These are phyloP conservation scores for Netelia inedita DNA, from an alignment of 2,888 invertebrate genomes.

Conservation along the genomic window DNA sequence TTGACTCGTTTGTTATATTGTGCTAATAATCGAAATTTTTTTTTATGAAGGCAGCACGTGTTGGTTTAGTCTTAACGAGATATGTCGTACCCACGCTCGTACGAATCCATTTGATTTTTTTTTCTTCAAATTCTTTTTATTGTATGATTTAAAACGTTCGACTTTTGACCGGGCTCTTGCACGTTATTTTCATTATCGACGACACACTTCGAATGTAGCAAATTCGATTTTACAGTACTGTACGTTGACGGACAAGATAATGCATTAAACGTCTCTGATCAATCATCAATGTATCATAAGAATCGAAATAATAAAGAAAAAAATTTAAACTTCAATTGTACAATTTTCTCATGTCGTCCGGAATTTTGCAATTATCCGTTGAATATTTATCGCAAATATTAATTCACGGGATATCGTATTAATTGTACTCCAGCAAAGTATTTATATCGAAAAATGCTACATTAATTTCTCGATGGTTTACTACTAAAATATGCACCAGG, in stretches of 20 bases:
- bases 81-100: constrained; percentile 8
- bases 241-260: constrained; percentile 73
- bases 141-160: background rate
- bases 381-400: no score
- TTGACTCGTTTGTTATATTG: background rate
- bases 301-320: background rate
- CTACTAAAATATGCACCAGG: background rate
- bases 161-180: background rate
- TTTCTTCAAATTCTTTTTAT: background rate
- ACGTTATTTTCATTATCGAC: constrained; percentile 7
- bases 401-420: no score
- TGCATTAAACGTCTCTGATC: background rate
- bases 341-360: background rate
- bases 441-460: background rate
- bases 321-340: background rate
- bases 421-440: no score
- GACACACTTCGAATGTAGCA: constrained; percentile 79
- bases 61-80: constrained; percentile 72
- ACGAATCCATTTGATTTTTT: constrained; percentile 3
- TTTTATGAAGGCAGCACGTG: constrained; percentile 75
- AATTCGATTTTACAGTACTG: constrained; percentile 67
- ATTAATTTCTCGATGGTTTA: background rate
- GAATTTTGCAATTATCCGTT: no score
- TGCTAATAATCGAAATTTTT: constrained; percentile 1
- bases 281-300: background rate